Base-by-base conservation (phyloP, 2,113 vertebrate genomes). In the Puffinus mauretanicus region DNA sequence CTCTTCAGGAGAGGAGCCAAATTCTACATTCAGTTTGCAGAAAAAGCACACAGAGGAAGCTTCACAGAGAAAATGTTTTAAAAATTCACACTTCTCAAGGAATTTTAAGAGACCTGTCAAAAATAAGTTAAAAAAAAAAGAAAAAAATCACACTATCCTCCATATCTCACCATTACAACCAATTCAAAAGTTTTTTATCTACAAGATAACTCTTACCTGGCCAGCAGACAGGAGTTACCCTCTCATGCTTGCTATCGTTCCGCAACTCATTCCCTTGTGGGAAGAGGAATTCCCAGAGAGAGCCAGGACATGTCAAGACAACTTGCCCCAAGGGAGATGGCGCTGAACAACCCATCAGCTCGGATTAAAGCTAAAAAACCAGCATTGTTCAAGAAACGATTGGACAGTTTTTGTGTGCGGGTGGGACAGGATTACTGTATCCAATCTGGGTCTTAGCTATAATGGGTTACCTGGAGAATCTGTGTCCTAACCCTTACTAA, bases 351-450 rank as follows among this genome's bases (percentile, higher is more conserved):
- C 58, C 70, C 84, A 66, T 79, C 62, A 38, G 2, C 40, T 65
- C 6, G 11, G 93, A 96, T 96, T 94, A 96, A 78, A 72, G 82
- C 89, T 79, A 76, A 94, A 93, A 93, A 82, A 26, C 0, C 84
- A 66, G 46, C 24, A 20, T 47, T 73, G 86, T 94, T 93, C 18
- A 78, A 94, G 89, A 79, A 94, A 94, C 0, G 40, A 96, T n/a
- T 93, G 91, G 89, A 70, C 91, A 94, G 95, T 86, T 90, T 93
- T 66, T 38, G 87, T 2, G 94, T 83, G 86, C 94, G 96, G 82
- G 94, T 96, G 91, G 81, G 78, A 95, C 22, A 7, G 89, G 96
- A 96, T 97, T 97, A 97, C 70, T 12, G 89, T 32, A 60, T 76
- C 89, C 97, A 90, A 96, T 67, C 54, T 34, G 87, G 87, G 75